These are phyloP conservation scores for Bombus picipes DNA, from an alignment of 1,140 invertebrate genomes.

Conservation along the genomic window DNA sequence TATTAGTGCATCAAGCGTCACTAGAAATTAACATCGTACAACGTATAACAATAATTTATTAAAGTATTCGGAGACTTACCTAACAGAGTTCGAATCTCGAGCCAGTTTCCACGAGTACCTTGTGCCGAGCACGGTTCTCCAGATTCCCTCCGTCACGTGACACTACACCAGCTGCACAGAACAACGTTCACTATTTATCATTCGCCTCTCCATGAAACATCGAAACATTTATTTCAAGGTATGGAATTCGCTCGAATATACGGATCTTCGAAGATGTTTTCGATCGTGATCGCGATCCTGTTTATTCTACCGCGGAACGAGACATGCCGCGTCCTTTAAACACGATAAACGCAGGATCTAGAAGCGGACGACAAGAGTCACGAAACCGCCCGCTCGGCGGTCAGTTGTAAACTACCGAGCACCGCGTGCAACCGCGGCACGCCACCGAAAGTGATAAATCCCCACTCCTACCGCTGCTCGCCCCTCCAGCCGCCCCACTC, in stretches of 20 bases:
- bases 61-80: constrained; percentile 34
- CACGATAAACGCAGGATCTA: neutral
- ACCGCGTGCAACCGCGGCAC: constrained; percentile 76
- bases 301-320: constrained; percentile 5
- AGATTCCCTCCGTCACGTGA: constrained; percentile 53
- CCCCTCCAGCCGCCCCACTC: constrained; percentile 38
- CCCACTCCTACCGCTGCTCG: constrained; percentile 59
- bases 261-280: neutral
- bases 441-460: constrained; percentile 78
- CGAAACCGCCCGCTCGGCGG: constrained; percentile 73
- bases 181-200: constrained; percentile 48
- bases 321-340: neutral
- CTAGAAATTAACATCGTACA: neutral
- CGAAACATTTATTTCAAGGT: neutral
- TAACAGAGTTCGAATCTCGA: constrained; percentile 36
- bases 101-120: constrained; percentile 48
- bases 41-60: neutral
- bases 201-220: constrained; percentile 3
- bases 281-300: neutral
- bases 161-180: constrained; percentile 63
- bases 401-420: constrained; percentile 82
- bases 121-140: neutral
- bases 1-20: no score
- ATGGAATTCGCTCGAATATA: neutral
- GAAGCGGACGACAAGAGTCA: neutral